Base-by-base conservation (phyloP, 2,113 vertebrate species). In the Gadus macrocephalus region DNA sequence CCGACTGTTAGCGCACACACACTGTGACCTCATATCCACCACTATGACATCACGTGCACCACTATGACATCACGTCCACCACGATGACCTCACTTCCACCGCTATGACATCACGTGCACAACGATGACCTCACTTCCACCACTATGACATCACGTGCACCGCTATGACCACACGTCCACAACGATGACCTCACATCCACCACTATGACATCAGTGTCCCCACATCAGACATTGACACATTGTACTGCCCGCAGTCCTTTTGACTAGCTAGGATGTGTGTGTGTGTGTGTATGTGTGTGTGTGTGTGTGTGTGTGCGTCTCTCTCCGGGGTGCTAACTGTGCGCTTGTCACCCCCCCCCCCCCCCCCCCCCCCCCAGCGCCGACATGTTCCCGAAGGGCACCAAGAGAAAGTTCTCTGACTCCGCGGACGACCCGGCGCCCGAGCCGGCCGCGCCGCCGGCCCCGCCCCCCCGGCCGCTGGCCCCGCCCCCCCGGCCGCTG, bases 381-480 rank as follows among this genome's bases (percentile, higher is more conserved):
- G 86, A 60, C 85, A 97, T 97, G 96, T 95, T 96, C 87, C 89
- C 94, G 56, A 92, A 96, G 85, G 96, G 96, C 86, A 85, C 93
- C 59, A 98, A 98, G 86, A 94, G 96, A 82, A 98, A 97, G 86
- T 92, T 93, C 78, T 85, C 87, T 2, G 95, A 96, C 67, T 77
- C 88, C 4, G 86, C 82, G 0, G 94, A 94, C 76, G 95, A 93
- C 75, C 88, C 88, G 3, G 84, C 77, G 63, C 42, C 79, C 67
- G 35, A 7, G 62, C 71, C 11, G 86, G 83, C 56, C 53, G 79
- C 86, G 0, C 75, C 90, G 81, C 67, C 75, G 14, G 85, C 1
- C 74, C 71, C 49, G 79, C 35, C 1, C 70, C 22, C 9, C 74
- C 71, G 83, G 91, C 91, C 85, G 0, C 74, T 71, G 49, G 78